Evolutionary conservation across 2,113 vertebrate genomes (phyloP).

Genomic region (Tretioscincus oriximinensis): DNA sequence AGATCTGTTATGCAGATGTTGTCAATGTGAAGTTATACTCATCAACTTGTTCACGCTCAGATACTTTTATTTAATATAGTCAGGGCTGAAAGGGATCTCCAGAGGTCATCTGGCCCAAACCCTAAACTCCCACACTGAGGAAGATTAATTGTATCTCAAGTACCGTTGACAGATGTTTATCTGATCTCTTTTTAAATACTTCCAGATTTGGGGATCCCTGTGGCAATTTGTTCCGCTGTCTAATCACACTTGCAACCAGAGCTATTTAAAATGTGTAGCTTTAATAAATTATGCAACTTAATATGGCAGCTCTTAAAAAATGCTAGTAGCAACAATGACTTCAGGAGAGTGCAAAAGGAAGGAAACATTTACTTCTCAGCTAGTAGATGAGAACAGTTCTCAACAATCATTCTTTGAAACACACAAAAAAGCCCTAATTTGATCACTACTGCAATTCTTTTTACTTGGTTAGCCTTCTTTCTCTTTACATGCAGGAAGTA

Average conservation of each 20-base stretch:
- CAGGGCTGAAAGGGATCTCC: slow-evolving; percentile 22
- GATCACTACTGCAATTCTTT: no score
- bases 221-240: slow-evolving; percentile 17
- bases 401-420: no score
- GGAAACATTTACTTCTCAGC: no score
- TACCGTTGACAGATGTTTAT: slow-evolving; percentile 33
- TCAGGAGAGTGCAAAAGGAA: no score
- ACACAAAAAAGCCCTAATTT: no score
- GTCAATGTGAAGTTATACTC: slow-evolving; percentile 26
- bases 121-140: slow-evolving; percentile 4
- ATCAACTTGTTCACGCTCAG: slow-evolving; percentile 34
- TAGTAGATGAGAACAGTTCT: no score
- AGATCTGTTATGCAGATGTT: slow-evolving; percentile 17
- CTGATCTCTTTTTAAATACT: slow-evolving; percentile 32
- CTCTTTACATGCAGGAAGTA: no score
- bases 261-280: slow-evolving; percentile 1
- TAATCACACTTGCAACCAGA: slow-evolving; percentile 13
- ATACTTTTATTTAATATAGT: slow-evolving; percentile 34
- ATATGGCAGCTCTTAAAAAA: not conserved
- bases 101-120: slow-evolving; percentile 26
- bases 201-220: slow-evolving; percentile 22
- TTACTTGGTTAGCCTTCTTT: no score
- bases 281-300: slow-evolving; percentile 18
- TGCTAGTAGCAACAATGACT: no score
- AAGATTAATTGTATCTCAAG: slow-evolving; percentile 29